These are phyloP conservation scores for Ceratina japonica DNA, from an alignment of 1,140 invertebrate genomes.

Conservation along the genomic window DNA sequence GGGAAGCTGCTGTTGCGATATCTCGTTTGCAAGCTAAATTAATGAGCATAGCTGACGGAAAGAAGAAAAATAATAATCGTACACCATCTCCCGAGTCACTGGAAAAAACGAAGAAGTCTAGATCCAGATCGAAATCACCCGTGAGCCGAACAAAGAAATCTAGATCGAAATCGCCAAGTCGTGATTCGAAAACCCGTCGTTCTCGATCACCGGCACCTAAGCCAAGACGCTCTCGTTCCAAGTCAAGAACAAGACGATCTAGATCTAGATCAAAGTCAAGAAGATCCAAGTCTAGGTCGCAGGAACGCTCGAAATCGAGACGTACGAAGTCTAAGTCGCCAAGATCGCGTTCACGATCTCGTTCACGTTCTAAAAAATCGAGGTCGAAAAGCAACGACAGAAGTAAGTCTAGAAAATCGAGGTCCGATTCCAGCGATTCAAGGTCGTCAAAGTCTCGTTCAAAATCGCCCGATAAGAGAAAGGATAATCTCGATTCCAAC, in stretches of 20 bases:
- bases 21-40: slow-evolving; percentile 82
- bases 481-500: slow-evolving; percentile 74
- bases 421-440: slow-evolving; percentile 73
- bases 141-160: slow-evolving; percentile 63
- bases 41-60: slow-evolving; percentile 81
- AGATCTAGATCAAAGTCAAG: slow-evolving; percentile 68
- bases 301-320: slow-evolving; percentile 60
- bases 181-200: slow-evolving; percentile 65
- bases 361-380: slow-evolving; percentile 71
- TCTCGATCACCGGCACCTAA: slow-evolving; percentile 68
- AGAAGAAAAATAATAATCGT: slow-evolving; percentile 75
- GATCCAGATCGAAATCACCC: slow-evolving; percentile 75
- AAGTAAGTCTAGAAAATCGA: slow-evolving; percentile 74
- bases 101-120: slow-evolving; percentile 70
- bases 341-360: slow-evolving; percentile 64
- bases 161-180: slow-evolving; percentile 67
- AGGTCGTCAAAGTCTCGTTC: slow-evolving; percentile 74
- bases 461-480: slow-evolving; percentile 75
- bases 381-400: slow-evolving; percentile 73
- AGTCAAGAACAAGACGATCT: slow-evolving; percentile 64
- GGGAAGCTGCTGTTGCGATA: slow-evolving; percentile 79
- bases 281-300: slow-evolving; percentile 66
- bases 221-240: slow-evolving; percentile 61
- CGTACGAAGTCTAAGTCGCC: slow-evolving; percentile 69
- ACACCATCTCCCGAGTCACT: slow-evolving; percentile 72